Percentiles rank a stretch among this genome's conserved stretches.
These are phyloP conservation scores for Scelioninae gen. 2 DNA, from an alignment of 2,888 invertebrate genomes.

Conservation along the genomic window DNA sequence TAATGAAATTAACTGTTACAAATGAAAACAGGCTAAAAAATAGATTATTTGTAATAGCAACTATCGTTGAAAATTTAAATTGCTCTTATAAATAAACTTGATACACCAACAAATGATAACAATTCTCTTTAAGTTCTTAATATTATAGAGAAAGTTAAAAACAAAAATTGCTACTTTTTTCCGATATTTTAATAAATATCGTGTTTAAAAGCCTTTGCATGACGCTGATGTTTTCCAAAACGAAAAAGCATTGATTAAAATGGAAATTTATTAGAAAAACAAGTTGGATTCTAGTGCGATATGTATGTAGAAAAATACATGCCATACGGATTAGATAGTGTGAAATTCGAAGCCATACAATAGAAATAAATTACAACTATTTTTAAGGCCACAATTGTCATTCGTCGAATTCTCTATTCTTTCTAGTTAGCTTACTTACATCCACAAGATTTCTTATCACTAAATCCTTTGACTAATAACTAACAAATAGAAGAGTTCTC, in stretches of 20 bases:
- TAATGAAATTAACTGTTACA: no score
- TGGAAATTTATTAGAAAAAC: neutral
- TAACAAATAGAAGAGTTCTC: neutral
- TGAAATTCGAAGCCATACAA: neutral
- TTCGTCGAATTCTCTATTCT: neutral
- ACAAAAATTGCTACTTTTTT: no score
- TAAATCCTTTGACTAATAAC: neutral
- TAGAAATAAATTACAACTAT: conserved; percentile 3
- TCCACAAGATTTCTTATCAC: neutral
- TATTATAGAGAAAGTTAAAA: no score
- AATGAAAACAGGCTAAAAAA: no score
- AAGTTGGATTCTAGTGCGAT: neutral
- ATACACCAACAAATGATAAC: no score
- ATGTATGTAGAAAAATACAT: neutral
- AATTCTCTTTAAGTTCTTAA: no score
- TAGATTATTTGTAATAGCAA: no score
- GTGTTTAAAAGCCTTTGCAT: no score
- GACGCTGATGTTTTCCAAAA: no score
- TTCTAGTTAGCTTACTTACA: neutral
- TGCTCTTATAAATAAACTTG: no score
- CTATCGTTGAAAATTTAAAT: no score
- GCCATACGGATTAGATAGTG: conserved; percentile 2
- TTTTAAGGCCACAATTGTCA: conserved; percentile 6
- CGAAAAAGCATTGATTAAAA: conserved; percentile 1
- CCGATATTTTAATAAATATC: no score